A percentile compares a stretch with the other conserved stretches of the same genome.
Conservation (phyloP, 2,797 vertebrate genomes). For the Tachyglossus aculeatus region DNA sequence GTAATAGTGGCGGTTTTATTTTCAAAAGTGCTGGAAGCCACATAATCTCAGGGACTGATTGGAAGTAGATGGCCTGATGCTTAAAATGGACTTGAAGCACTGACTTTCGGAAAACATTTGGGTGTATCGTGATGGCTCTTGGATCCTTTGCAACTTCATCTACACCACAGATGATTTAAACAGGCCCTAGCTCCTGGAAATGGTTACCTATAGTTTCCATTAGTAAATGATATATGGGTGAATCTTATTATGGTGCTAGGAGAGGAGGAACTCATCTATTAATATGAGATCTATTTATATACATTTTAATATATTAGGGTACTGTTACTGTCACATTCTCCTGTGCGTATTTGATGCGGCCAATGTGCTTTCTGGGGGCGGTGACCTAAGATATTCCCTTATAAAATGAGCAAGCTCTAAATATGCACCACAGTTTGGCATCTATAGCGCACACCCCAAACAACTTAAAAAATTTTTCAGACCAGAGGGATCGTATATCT, state of each 20-base stretch:
- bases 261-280: slow-evolving; percentile 6
- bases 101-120: neutral
- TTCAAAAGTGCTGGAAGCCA: slow-evolving; percentile 48
- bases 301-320: neutral
- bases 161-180: neutral
- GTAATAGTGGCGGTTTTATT: slow-evolving; percentile 57
- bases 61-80: neutral
- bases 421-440: neutral
- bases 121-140: neutral
- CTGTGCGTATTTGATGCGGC: neutral
- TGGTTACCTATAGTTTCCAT: no score
- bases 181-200: slow-evolving; percentile 17
- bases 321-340: slow-evolving; percentile 21
- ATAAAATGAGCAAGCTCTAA: neutral
- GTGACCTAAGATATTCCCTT: slow-evolving; percentile 19
- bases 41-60: slow-evolving; percentile 3
- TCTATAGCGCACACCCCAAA: neutral
- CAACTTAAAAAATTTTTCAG: no score
- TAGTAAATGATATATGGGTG: slow-evolving; percentile 10
- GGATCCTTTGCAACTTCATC: slow-evolving; percentile 32
- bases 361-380: slow-evolving; percentile 16
- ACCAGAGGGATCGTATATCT: no score
- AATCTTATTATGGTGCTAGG: slow-evolving; percentile 1
- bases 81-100: no score
- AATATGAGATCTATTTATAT: slow-evolving; percentile 62